Conservation (phyloP, 1,140 invertebrate species). For the Zelostemma sp. region DNA sequence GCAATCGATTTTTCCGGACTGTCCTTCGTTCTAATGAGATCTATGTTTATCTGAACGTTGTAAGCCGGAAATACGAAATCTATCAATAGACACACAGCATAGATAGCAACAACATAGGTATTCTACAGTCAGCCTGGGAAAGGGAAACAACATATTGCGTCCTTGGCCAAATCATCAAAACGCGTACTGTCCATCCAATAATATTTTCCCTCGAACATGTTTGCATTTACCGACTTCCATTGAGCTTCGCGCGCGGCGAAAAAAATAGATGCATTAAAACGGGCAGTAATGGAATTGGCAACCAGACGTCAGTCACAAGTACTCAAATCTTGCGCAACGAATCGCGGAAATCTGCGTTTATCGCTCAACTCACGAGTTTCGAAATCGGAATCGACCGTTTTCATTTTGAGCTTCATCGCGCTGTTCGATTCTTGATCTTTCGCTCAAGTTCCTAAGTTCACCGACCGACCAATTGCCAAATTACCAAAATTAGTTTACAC, state of each 20-base stretch:
- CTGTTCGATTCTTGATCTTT: too few relatives aligned
- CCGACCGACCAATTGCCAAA: too few relatives aligned
- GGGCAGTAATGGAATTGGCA: too few relatives aligned
- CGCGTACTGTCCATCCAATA: conserved; percentile 22
- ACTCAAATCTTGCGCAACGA: too few relatives aligned
- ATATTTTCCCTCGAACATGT: conserved; percentile 31
- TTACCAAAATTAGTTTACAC: too few relatives aligned
- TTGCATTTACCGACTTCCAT: not conserved
- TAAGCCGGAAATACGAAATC: conserved; percentile 46
- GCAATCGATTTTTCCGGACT: conserved; percentile 17
- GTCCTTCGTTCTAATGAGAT: conserved; percentile 25
- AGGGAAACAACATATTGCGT: conserved; percentile 42
- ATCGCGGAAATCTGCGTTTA: too few relatives aligned
- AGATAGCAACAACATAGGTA: conserved; percentile 36
- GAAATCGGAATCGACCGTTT: too few relatives aligned
- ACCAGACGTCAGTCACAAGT: too few relatives aligned
- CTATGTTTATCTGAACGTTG: conserved; percentile 1
- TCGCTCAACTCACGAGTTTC: too few relatives aligned
- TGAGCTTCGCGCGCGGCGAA: not conserved
- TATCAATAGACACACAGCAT: conserved; percentile 43
- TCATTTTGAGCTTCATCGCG: too few relatives aligned
- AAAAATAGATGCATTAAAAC: not conserved
- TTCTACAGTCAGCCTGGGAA: conserved; percentile 26
- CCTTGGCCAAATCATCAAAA: conserved; percentile 38
- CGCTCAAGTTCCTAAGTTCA: too few relatives aligned